A percentile compares a stretch with the other conserved stretches of the same genome.
These are phyloP conservation scores for Thymelicus lineola DNA, from an alignment of 2,888 invertebrate genomes.

Conservation along the genomic window DNA sequence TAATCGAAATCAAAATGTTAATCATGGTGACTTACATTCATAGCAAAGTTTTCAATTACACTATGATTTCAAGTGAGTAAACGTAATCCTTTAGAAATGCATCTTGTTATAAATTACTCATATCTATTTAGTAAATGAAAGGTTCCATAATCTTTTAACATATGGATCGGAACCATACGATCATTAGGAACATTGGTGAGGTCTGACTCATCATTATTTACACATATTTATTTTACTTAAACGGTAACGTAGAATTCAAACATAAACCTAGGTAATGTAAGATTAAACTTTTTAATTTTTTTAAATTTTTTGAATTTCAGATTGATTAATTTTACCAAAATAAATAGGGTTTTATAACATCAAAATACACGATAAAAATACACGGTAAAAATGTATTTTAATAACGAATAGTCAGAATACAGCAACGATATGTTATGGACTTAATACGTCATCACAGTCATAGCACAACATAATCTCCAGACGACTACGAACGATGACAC, in stretches of 20 bases:
- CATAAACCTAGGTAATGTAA: too few relatives aligned
- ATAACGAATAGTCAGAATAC: background rate
- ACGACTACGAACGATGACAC: too few relatives aligned
- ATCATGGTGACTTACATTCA: background rate
- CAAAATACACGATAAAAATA: too few relatives aligned
- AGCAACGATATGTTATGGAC: background rate
- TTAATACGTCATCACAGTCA: conserved; percentile 70
- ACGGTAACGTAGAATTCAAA: too few relatives aligned
- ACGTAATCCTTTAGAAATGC: conserved; percentile 19
- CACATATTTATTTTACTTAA: too few relatives aligned
- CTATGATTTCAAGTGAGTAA: conserved; percentile 12
- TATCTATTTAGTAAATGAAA: background rate
- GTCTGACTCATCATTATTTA: background rate
- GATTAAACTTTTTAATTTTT: too few relatives aligned
- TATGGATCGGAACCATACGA: conserved; percentile 28
- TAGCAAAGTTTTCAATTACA: background rate
- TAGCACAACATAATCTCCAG: conserved; percentile 44
- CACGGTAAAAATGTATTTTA: too few relatives aligned
- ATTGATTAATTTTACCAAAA: too few relatives aligned
- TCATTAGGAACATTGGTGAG: background rate
- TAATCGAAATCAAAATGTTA: too few relatives aligned
- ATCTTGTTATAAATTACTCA: conserved; percentile 8
- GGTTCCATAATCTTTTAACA: conserved; percentile 35
- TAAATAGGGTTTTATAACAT: too few relatives aligned
- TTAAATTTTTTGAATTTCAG: too few relatives aligned